Conservation (phyloP, 2,888 invertebrate species). For the Melanostoma mellinum region DNA sequence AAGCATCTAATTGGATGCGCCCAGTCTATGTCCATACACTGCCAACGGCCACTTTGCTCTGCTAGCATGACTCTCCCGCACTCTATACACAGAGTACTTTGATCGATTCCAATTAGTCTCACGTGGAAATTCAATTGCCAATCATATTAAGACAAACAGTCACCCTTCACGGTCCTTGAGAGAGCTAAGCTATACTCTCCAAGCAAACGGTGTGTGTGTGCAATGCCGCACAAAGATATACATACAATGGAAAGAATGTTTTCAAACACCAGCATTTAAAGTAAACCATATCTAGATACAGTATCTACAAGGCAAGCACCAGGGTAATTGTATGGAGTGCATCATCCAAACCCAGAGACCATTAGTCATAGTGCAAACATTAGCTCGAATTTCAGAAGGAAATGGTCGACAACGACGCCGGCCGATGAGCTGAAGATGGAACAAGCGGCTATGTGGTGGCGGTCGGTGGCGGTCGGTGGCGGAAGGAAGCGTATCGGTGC, state of each 20-base stretch:
- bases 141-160: slow-evolving; percentile 73
- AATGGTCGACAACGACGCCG: slow-evolving; percentile 33
- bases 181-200: slow-evolving; percentile 6
- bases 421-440: not conserved
- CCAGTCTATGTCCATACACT: slow-evolving; percentile 18
- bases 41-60: slow-evolving; percentile 31
- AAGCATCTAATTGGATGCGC: slow-evolving; percentile 65
- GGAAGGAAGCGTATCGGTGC: slow-evolving; percentile 76
- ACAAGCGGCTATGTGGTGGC: slow-evolving; percentile 3
- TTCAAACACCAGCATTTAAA: slow-evolving; percentile 34
- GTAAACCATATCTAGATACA: slow-evolving; percentile 38
- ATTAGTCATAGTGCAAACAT: slow-evolving; percentile 73
- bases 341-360: slow-evolving; percentile 65
- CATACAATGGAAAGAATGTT: slow-evolving; percentile 4
- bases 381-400: slow-evolving; percentile 71
- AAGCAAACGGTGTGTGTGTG: not conserved
- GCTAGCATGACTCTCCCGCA: slow-evolving; percentile 37
- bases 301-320: slow-evolving; percentile 28
- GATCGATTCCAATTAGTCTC: slow-evolving; percentile 73
- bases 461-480: slow-evolving; percentile 71
- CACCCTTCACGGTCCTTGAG: slow-evolving; percentile 60
- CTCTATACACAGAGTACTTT: slow-evolving; percentile 22
- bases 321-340: slow-evolving; percentile 59
- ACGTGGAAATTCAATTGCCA: slow-evolving; percentile 70
- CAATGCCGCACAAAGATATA: not conserved